Percentiles rank a stretch among this genome's conserved stretches.
Evolutionary conservation across 1,140 invertebrate species (phyloP).

Genomic region (Caerostris extrusa): DNA sequence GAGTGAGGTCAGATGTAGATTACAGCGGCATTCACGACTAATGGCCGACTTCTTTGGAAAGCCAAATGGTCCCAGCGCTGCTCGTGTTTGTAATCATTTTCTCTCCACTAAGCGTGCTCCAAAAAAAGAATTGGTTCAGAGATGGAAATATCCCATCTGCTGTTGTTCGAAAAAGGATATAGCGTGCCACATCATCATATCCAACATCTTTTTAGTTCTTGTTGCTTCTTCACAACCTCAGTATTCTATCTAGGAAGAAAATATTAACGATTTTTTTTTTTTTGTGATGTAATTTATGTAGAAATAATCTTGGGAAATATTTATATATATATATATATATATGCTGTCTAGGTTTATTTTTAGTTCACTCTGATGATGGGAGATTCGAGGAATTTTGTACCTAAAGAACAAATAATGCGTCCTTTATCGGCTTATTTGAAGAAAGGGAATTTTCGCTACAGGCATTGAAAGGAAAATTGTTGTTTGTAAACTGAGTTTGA

Average conservation of each 20-base stretch:
- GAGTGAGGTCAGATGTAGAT: not conserved
- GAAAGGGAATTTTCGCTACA: not conserved
- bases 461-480: not conserved
- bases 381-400: not conserved
- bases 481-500: not conserved
- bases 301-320: conserved; percentile 3
- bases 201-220: not conserved
- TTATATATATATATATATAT: too few relatives aligned
- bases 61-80: not conserved
- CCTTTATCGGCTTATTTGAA: not conserved
- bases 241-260: not conserved
- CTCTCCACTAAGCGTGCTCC: not conserved
- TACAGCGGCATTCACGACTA: not conserved
- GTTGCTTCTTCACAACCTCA: not conserved
- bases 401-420: not conserved
- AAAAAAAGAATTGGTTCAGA: not conserved
- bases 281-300: not conserved
- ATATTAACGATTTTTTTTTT: not conserved
- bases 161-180: not conserved
- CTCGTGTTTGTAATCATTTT: not conserved
- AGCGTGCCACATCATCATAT: conserved; percentile 20
- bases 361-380: not conserved
- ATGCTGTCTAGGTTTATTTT: too few relatives aligned
- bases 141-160: not conserved
- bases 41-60: not conserved